Evolutionary conservation across 2,888 invertebrate genomes (phyloP).

Genomic region (Meandrusa payeni): DNA sequence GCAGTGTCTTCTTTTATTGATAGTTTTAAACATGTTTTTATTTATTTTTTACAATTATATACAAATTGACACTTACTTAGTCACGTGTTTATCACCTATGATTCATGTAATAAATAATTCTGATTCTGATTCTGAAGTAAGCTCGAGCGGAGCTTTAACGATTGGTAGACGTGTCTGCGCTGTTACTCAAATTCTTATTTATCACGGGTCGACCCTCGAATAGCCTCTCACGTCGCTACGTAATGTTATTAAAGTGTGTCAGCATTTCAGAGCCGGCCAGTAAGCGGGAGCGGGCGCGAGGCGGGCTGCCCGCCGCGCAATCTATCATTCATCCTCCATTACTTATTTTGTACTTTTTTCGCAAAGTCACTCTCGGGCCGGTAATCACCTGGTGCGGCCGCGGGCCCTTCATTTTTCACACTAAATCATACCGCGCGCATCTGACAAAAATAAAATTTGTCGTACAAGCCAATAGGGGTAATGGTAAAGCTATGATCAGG

Average conservation of each 20-base stretch:
- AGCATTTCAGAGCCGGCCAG: slow-evolving; percentile 66
- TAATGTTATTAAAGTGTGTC: slow-evolving; percentile 81
- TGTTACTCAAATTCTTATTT: slow-evolving; percentile 74
- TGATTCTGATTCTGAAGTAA: too few relatives aligned
- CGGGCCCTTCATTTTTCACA: slow-evolving; percentile 76
- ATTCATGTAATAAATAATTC: too few relatives aligned
- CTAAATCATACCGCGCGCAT: slow-evolving; percentile 77
- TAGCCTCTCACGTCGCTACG: slow-evolving; percentile 72
- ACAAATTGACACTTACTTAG: too few relatives aligned
- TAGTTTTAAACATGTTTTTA: too few relatives aligned
- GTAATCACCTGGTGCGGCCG: slow-evolving; percentile 80
- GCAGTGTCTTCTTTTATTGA: too few relatives aligned
- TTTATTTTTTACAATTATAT: too few relatives aligned
- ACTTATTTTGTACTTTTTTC: slow-evolving; percentile 80
- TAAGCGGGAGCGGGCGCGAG: slow-evolving; percentile 44
- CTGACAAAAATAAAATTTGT: slow-evolving; percentile 80
- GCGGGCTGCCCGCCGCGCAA: slow-evolving; percentile 54
- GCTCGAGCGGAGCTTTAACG: slow-evolving; percentile 64
- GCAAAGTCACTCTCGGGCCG: slow-evolving; percentile 79
- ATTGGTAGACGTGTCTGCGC: slow-evolving; percentile 62
- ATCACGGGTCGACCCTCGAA: slow-evolving; percentile 69
- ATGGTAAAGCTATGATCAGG: slow-evolving; percentile 69
- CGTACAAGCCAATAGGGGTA: slow-evolving; percentile 75
- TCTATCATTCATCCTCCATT: slow-evolving; percentile 81
- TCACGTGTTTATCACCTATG: too few relatives aligned